Conservation (phyloP, 2,113 vertebrate species). For the Thalassoma bifasciatum region DNA sequence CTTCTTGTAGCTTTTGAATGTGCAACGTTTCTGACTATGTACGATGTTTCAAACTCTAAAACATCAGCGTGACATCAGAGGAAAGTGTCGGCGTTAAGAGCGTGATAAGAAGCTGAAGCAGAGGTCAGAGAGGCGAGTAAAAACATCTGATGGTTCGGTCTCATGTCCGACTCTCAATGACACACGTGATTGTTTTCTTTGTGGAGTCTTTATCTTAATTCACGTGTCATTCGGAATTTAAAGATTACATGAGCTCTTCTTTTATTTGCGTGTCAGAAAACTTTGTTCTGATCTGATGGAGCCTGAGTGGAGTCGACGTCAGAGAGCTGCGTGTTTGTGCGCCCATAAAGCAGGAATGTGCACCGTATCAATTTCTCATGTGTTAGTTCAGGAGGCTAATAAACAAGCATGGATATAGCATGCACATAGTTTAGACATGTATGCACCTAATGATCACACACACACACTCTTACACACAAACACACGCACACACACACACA, state of each 20-base stretch:
- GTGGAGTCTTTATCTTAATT: not conserved
- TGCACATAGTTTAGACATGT: slow-evolving; percentile 2
- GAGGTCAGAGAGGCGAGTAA: no score
- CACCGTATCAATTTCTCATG: slow-evolving; percentile 16
- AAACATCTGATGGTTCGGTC: no score
- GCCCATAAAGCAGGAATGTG: slow-evolving; percentile 28
- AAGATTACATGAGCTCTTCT: not conserved
- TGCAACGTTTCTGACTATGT: no score
- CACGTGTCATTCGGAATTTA: not conserved
- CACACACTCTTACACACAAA: not conserved
- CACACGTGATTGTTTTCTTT: no score
- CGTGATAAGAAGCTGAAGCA: no score
- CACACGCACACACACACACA: slow-evolving; percentile 6
- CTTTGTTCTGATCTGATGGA: not conserved
- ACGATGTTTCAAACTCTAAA: no score
- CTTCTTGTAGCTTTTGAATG: no score
- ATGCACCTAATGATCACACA: slow-evolving; percentile 2
- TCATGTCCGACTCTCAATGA: no score
- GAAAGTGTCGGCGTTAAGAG: no score
- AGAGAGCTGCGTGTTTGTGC: not conserved
- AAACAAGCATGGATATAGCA: slow-evolving; percentile 21
- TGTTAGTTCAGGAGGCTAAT: slow-evolving; percentile 16
- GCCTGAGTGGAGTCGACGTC: not conserved
- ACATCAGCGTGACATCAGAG: no score
- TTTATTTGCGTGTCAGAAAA: not conserved